Evolutionary conservation across 1,140 invertebrate species (phyloP).

Genomic region (Temnothorax nylanderi): DNA sequence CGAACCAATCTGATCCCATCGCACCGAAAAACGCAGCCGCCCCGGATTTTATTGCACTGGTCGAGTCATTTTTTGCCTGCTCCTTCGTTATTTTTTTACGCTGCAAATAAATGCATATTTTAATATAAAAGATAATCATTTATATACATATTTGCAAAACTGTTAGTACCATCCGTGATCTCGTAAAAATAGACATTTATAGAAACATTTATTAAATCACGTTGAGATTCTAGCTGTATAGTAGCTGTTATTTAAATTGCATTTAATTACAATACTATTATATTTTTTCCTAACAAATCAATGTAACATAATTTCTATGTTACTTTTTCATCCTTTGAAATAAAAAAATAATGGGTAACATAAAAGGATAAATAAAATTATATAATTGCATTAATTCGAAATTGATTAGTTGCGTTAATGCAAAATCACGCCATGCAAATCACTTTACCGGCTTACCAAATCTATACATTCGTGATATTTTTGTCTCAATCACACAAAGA

Average conservation of each 20-base stretch:
- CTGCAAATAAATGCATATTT: constrained; percentile 62
- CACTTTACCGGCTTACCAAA: constrained; percentile 60
- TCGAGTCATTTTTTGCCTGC: constrained; percentile 79
- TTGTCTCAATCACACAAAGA: constrained; percentile 59
- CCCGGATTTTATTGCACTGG: constrained; percentile 87
- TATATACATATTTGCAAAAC: neutral
- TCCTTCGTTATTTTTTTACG: constrained; percentile 81
- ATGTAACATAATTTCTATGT: neutral
- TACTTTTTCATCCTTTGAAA: neutral
- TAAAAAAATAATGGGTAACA: neutral
- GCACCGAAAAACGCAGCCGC: constrained; percentile 92
- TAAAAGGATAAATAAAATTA: neutral
- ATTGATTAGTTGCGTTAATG: constrained; percentile 9
- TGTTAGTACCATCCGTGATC: neutral
- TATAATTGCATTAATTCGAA: constrained; percentile 1
- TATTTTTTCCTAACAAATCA: neutral
- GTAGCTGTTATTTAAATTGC: neutral
- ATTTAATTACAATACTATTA: neutral
- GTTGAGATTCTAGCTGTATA: neutral
- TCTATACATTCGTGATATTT: constrained; percentile 33
- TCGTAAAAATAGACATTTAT: neutral
- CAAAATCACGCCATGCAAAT: constrained; percentile 51
- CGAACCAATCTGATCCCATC: constrained; percentile 93
- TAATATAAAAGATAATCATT: neutral
- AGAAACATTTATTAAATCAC: constrained; percentile 5